These are phyloP conservation scores for Linnaemya vulpina DNA, from an alignment of 2,888 invertebrate genomes.

Conservation along the genomic window DNA sequence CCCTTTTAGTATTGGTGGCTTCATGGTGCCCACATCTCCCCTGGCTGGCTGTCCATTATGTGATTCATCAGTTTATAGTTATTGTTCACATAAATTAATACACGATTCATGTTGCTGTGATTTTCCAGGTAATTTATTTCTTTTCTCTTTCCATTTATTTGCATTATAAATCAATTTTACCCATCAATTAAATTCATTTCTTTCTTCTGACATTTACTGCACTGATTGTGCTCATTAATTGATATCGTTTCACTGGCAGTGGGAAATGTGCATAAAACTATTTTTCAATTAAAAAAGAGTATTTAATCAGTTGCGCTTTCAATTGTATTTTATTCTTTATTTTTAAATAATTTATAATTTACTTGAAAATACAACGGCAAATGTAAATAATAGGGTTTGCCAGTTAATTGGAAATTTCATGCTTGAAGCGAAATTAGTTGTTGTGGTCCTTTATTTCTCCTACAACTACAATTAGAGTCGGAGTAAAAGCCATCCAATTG, in stretches of 20 bases:
- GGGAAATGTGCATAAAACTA: neutral
- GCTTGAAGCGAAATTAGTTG: too few species aligned
- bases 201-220: slow-evolving; percentile 16
- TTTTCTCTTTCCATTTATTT: slow-evolving; percentile 15
- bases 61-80: slow-evolving; percentile 90
- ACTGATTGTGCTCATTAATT: slow-evolving; percentile 12
- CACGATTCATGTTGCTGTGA: slow-evolving; percentile 91
- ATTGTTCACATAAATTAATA: slow-evolving; percentile 89
- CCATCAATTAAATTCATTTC: slow-evolving; percentile 17
- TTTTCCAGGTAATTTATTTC: slow-evolving; percentile 78
- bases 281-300: neutral
- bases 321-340: neutral
- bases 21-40: slow-evolving; percentile 37
- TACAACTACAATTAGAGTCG: too few species aligned
- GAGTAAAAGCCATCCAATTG: too few species aligned
- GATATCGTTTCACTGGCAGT: neutral
- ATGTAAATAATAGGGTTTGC: too few species aligned
- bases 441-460: too few species aligned
- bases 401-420: too few species aligned
- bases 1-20: slow-evolving; percentile 42
- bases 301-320: neutral
- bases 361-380: neutral
- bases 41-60: slow-evolving; percentile 87
- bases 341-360: slow-evolving; percentile 2
- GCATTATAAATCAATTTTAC: slow-evolving; percentile 23